A percentile compares a stretch with the other conserved stretches of the same genome.
Evolutionary conservation across 2,113 vertebrate genomes (phyloP).

Genomic region (Tauraco erythrolophus): DNA sequence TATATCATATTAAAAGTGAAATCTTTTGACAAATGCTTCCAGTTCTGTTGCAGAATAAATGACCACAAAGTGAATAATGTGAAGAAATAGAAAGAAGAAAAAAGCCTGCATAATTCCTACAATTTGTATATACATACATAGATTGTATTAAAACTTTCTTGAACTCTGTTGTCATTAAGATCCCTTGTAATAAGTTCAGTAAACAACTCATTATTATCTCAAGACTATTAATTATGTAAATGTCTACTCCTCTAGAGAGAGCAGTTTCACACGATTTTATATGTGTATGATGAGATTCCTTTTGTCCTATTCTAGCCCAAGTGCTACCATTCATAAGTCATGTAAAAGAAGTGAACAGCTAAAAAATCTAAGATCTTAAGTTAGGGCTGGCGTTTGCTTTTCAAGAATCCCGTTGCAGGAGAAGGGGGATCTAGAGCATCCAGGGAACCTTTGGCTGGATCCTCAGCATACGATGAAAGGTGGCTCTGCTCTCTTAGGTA

Average conservation of each 20-base stretch:
- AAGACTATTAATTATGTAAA: background rate
- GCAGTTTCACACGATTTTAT: background rate
- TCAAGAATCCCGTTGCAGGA: background rate
- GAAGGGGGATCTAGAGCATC: background rate
- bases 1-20: background rate
- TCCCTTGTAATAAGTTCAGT: background rate
- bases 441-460: background rate
- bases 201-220: background rate
- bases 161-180: background rate
- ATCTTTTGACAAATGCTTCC: slow-evolving; percentile 44
- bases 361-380: background rate
- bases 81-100: background rate
- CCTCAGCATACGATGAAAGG: background rate
- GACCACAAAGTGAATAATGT: slow-evolving; percentile 24
- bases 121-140: background rate
- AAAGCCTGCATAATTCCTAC: background rate
- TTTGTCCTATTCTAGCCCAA: background rate
- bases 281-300: background rate
- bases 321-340: background rate
- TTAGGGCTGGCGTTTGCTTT: background rate
- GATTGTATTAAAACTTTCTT: background rate
- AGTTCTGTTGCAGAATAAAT: slow-evolving; percentile 60
- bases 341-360: background rate
- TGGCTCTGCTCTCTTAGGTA: background rate
- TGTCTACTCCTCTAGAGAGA: background rate